phyloP scores from a whole-genome alignment of 2,797 vertebrate species.

The Mus minutoides region DNA sequence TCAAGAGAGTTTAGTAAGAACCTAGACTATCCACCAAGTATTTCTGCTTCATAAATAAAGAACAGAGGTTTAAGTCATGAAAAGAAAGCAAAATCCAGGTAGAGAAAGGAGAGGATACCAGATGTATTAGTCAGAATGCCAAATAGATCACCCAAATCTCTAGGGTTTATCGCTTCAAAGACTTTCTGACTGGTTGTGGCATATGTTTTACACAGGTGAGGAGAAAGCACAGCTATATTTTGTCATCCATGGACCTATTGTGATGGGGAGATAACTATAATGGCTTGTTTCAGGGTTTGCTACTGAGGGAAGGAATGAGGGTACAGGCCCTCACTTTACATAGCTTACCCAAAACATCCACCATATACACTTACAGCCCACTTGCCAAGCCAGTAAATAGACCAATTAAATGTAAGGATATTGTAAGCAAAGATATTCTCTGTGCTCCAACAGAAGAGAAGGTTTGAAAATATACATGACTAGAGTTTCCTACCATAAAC shows the following conservation, averaged over 20 bases:
- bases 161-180: neutral
- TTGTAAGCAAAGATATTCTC: neutral
- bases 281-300: neutral
- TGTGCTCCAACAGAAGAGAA: neutral
- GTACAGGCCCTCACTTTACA: neutral
- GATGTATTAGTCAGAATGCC: neutral
- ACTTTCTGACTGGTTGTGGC: neutral
- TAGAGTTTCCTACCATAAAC: neutral
- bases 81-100: neutral
- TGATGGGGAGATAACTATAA: neutral
- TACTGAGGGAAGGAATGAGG: neutral
- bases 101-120: slow-evolving; percentile 11
- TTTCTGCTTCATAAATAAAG: slow-evolving; percentile 11
- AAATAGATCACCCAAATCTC: slow-evolving; percentile 1
- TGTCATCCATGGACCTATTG: neutral
- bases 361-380: neutral
- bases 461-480: neutral
- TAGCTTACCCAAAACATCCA: neutral
- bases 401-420: neutral
- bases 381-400: neutral
- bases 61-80: slow-evolving; percentile 30
- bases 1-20: neutral
- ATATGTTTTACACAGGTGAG: neutral
- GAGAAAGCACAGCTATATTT: neutral
- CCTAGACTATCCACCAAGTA: neutral